Base-by-base conservation (phyloP, 2,797 vertebrate species). In the Potorous gilbertii region DNA sequence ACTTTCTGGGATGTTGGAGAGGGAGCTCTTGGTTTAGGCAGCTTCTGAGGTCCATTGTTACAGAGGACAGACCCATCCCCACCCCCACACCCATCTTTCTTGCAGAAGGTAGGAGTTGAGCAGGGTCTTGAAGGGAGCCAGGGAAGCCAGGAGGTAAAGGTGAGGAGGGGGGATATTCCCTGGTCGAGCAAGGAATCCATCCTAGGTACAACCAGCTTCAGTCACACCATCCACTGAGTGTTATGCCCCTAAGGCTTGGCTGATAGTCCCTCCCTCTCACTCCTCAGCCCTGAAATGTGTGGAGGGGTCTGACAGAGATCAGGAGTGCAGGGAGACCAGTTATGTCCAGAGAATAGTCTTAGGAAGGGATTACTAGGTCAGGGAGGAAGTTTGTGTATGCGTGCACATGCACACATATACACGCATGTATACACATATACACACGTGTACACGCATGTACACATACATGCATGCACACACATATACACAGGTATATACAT, bases 401-500 rank as follows among this genome's bases (percentile, higher is more conserved):
- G 52, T 52, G 52, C 52, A 16, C 16, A 1, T 13, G 18, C 18
- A 81, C 66, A 81, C 12, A 4, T 5, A 14, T 11, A 0, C 14
- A 0, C 34, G 40, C 14, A n/a, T 21, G 24, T n/a, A 74, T 13
- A 13, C 18, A 14, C n/a, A n/a, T n/a, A n/a, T n/a, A n/a, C n/a
- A n/a, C n/a, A n/a, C n/a, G n/a, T n/a, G 0, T 14, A 74, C 14
- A 74, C 16, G 16, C n/a, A 81, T n/a, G 46, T 5, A 13, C 6
- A 5, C 14, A 0, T 5, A 1, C n/a, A 81, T 13, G 3, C 21
- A 14, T 12, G n/a, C n/a, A n/a, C n/a, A n/a, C n/a, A n/a, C n/a
- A n/a, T n/a, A n/a, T n/a, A n/a, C n/a, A n/a, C n/a, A n/a, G n/a
- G n/a, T n/a, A n/a, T n/a, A n/a, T n/a, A n/a, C n/a, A n/a, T n/a